Base-by-base conservation (phyloP, 2,797 vertebrate species). In the Hipposideros larvatus region DNA sequence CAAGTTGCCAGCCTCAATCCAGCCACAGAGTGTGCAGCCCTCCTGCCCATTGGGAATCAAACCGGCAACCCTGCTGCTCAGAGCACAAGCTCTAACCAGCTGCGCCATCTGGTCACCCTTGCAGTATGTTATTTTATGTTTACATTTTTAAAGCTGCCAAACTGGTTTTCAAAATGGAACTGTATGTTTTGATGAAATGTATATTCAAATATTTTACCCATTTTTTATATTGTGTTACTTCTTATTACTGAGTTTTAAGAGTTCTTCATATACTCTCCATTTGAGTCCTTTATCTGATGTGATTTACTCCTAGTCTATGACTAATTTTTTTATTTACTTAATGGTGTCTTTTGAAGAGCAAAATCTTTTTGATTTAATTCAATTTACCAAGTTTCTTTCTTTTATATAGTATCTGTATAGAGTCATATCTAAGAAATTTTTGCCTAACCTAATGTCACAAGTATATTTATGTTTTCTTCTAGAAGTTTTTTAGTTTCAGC, bases 341-440 rank as follows among this genome's bases (percentile, higher is more conserved):
- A 57, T 51, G 5, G 4, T 90, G 26, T 68, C 41, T 70, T 96
- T 94, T 79, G 31, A 87, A 92, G 11, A 82, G 13, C 55, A 91
- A 92, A 7, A 87, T 93, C 75, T 93, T 59, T 78, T 92, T 87
- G 43, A 80, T 92, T 4, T 90, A 94, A 90, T 22, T 24, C 15
- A 71, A 34, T 61, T 48, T 70, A 34, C 31, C 22, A 41, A 11
- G 5, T n/a, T 66, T 83, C 65, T 59, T 90, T 48, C 68, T 48
- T 82, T 31, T 93, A 37, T 80, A 16, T 57, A 82, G 15, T 91
- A 87, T 66, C 28, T 5, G 70, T 83, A 65, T 34, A 19, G 10
- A 57, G 8, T 82, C 31, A 59, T 89, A 77, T 55, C 11, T 93
- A 77, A 93, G 55, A 97, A 75, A 87, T 71, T 5, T 71, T 92